Evolutionary conservation across 2,888 invertebrate genomes (phyloP).

Genomic region (Arrhopalites spinosus): DNA sequence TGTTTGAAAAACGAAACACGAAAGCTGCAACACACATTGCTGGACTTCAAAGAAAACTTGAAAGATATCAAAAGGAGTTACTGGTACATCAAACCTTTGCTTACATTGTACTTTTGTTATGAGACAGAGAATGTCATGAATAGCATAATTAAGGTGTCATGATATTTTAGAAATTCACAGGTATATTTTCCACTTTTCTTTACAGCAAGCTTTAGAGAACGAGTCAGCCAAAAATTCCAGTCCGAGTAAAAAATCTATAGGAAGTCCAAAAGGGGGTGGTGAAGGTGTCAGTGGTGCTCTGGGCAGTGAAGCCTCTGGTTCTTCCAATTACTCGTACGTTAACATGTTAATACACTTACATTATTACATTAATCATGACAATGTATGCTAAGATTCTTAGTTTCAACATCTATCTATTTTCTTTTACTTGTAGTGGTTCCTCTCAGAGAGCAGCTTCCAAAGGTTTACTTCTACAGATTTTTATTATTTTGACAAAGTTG

Average conservation of each 20-base stretch:
- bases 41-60: constrained; percentile 52
- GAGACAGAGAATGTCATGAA: too few relatives aligned
- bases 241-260: constrained; percentile 46
- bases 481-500: too few relatives aligned
- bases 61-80: constrained; percentile 50
- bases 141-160: neutral
- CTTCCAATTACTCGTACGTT: too few relatives aligned
- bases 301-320: constrained; percentile 54
- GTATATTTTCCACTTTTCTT: neutral
- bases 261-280: constrained; percentile 42
- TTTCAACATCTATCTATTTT: too few relatives aligned
- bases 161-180: neutral
- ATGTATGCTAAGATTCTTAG: too few relatives aligned
- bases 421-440: constrained; percentile 41
- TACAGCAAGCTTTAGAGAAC: constrained; percentile 44
- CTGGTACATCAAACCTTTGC: constrained; percentile 30
- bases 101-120: too few relatives aligned
- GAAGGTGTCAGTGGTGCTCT: constrained; percentile 34
- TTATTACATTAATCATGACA: too few relatives aligned
- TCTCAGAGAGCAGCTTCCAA: constrained; percentile 53
- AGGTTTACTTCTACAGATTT: too few relatives aligned
- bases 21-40: constrained; percentile 55
- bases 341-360: too few relatives aligned
- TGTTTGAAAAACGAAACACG: constrained; percentile 55
- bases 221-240: constrained; percentile 46